phyloP scores from a whole-genome alignment of 2,113 vertebrate species.

The Gracilinanus agilis region DNA sequence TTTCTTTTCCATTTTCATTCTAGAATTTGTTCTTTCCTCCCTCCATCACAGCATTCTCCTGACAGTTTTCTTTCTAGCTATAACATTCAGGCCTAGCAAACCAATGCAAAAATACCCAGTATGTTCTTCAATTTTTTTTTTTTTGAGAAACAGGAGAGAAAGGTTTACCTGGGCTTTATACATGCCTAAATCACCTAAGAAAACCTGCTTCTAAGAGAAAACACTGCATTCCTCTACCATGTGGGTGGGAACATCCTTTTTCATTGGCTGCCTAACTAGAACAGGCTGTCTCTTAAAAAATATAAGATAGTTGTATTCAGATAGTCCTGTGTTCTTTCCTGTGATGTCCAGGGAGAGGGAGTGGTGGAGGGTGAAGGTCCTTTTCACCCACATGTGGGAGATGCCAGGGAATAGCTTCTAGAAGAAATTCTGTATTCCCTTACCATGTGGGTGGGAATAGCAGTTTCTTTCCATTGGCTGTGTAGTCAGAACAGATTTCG shows the following conservation, averaged over 20 bases:
- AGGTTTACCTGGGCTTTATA: neutral
- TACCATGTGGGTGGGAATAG: neutral
- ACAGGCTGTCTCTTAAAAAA: neutral
- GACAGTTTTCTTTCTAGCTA: neutral
- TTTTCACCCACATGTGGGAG: neutral
- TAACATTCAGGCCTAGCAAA: neutral
- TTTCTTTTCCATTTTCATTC: constrained; percentile 32
- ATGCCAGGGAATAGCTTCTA: neutral
- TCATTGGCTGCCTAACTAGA: neutral
- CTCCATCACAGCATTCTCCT: neutral
- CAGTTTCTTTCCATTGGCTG: neutral
- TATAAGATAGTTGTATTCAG: neutral
- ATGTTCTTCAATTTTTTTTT: neutral
- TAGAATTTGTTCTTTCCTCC: neutral
- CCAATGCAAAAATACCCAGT: neutral
- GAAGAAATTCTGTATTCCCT: neutral
- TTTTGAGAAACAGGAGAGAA: neutral
- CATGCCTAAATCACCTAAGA: neutral
- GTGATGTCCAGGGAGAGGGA: neutral
- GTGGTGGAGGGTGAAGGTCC: neutral
- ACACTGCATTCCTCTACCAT: neutral
- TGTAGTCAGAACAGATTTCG: neutral
- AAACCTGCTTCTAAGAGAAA: neutral
- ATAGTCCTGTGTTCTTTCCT: neutral
- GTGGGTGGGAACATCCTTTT: neutral